phyloP scores from a whole-genome alignment of 2,888 invertebrate genomes.

The Lepas anatifera region DNA sequence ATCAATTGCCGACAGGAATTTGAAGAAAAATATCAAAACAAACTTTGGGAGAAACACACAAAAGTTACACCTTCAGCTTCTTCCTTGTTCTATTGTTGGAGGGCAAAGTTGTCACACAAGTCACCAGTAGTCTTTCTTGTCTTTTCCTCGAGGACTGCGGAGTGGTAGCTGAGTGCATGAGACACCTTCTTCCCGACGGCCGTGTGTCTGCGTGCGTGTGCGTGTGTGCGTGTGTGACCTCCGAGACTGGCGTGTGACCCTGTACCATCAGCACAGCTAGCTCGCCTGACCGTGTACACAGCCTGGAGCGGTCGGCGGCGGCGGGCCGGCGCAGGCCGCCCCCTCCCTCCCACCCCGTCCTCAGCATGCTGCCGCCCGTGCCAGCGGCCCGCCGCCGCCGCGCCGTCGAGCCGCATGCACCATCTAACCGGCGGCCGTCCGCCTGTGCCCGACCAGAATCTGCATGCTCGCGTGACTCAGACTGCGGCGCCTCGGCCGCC shows the following conservation, averaged over 20 bases:
- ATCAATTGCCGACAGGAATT: too few relatives aligned
- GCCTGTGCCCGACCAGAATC: slow-evolving; percentile 1
- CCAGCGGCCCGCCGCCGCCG: neutral
- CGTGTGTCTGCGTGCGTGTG: too few relatives aligned
- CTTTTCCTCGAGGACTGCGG: neutral
- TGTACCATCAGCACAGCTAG: neutral
- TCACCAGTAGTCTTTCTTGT: neutral
- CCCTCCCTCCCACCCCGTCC: neutral
- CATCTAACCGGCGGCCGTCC: neutral
- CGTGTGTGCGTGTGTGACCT: neutral
- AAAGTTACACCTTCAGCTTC: neutral
- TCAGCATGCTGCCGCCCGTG: neutral
- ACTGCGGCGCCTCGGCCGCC: slow-evolving; percentile 31
- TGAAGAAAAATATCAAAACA: too few relatives aligned
- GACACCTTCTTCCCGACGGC: neutral
- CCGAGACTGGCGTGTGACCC: neutral
- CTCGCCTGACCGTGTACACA: neutral
- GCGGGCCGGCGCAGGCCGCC: neutral
- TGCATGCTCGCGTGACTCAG: slow-evolving; percentile 8
- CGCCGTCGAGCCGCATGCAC: neutral
- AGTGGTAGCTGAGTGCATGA: slow-evolving; percentile 1
- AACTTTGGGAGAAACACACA: neutral
- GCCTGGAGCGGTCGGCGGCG: neutral
- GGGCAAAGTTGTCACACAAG: neutral
- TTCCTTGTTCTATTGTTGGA: neutral